Conservation (phyloP, 1,140 invertebrate genomes). For the Nasonia giraulti region DNA sequence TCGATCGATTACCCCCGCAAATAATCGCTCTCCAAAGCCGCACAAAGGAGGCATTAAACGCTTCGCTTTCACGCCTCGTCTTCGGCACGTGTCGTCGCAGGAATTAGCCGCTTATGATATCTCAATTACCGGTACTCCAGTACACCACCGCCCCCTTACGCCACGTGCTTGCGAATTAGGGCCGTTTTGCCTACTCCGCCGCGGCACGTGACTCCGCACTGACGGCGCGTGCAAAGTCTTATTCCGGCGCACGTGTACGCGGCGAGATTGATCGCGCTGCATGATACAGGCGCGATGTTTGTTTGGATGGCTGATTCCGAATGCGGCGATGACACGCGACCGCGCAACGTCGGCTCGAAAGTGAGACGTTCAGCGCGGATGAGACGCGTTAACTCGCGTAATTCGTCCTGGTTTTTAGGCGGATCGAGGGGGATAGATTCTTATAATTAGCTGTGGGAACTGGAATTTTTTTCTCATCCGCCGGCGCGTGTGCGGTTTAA, state of each 20-base stretch:
- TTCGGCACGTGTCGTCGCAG: not conserved
- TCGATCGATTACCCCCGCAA: not conserved
- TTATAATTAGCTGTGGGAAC: not conserved
- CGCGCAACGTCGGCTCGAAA: not conserved
- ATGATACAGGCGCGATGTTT: not conserved
- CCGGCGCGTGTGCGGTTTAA: no score
- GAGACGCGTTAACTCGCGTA: not conserved
- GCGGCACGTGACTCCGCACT: not conserved
- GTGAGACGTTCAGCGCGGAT: not conserved
- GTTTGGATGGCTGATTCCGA: not conserved
- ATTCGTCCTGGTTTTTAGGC: no score
- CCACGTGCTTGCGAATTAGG: not conserved
- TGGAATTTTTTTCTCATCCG: not conserved
- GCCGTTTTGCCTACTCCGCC: not conserved
- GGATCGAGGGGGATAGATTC: no score
- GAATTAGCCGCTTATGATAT: slow-evolving; percentile 64
- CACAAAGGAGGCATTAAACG: not conserved
- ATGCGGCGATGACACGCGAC: not conserved
- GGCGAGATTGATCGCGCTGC: not conserved
- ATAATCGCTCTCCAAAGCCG: not conserved
- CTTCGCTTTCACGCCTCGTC: not conserved
- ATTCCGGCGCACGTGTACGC: not conserved
- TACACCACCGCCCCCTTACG: slow-evolving; percentile 37
- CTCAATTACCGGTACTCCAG: slow-evolving; percentile 62
- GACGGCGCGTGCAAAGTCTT: not conserved